Percentiles rank a stretch among this genome's conserved stretches.
Evolutionary conservation across 2,113 vertebrate species (phyloP).

Genomic region (Manacus vitellinus): DNA sequence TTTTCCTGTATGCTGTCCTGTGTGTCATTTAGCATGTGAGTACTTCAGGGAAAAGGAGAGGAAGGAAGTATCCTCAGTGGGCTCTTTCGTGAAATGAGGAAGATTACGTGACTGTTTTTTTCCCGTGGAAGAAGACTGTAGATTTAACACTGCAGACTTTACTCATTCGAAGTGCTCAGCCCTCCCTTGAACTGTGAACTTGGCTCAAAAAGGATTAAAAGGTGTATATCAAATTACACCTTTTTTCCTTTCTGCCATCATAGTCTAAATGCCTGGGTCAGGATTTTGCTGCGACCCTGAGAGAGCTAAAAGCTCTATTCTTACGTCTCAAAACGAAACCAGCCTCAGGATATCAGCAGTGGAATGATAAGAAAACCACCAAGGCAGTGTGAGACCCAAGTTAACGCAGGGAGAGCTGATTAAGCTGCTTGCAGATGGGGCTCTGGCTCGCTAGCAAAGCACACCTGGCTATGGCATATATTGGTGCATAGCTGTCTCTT

Average conservation of each 20-base stretch:
- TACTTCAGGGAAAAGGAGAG: not conserved
- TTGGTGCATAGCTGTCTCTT: not conserved
- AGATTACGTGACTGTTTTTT: not conserved
- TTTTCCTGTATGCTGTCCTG: not conserved
- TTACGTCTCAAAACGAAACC: not conserved
- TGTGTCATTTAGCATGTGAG: not conserved
- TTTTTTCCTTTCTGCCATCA: not conserved
- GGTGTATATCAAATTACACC: not conserved
- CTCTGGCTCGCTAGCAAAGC: not conserved
- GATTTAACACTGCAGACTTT: not conserved
- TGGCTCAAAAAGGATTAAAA: not conserved
- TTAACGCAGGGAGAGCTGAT: not conserved
- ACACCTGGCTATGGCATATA: not conserved
- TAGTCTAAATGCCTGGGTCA: not conserved
- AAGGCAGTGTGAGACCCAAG: not conserved
- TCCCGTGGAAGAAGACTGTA: not conserved
- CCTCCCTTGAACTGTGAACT: not conserved
- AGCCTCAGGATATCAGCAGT: not conserved
- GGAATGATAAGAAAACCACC: not conserved
- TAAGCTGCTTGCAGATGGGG: not conserved
- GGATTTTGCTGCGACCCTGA: not conserved
- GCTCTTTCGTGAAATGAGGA: not conserved
- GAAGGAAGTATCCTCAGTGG: conserved; percentile 19
- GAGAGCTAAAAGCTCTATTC: not conserved
- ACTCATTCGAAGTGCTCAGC: not conserved